Evolutionary conservation across 2,113 vertebrate genomes (phyloP).

Genomic region (Axis porcinus): DNA sequence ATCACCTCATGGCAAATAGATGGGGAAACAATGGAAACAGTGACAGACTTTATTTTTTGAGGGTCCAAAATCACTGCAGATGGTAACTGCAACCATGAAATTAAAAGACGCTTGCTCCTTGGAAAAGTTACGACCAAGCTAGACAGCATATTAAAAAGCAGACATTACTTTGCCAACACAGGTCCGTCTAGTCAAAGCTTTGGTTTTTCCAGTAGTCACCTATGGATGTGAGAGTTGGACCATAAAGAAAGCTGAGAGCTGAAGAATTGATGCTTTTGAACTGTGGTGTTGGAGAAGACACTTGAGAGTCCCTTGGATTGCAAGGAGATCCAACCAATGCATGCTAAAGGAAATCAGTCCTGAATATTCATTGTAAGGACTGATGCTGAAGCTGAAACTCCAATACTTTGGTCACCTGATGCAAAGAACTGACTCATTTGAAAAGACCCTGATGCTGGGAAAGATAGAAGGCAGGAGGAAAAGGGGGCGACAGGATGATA

Average conservation of each 20-base stretch:
- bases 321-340: neutral
- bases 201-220: neutral
- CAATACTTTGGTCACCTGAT: neutral
- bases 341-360: neutral
- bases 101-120: neutral
- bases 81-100: neutral
- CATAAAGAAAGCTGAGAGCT: neutral
- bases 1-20: neutral
- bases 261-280: neutral
- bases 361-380: neutral
- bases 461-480: neutral
- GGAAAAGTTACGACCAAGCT: neutral
- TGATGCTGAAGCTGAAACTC: neutral
- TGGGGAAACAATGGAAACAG: neutral
- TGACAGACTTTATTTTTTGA: neutral
- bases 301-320: neutral
- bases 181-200: fast-evolving
- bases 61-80: neutral
- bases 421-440: neutral
- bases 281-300: neutral
- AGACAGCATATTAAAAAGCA: neutral
- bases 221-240: neutral
- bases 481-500: neutral
- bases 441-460: neutral
- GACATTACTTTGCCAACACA: neutral